Base-by-base conservation (phyloP, 1,140 invertebrate genomes). In the Leptinotarsa lineolata region DNA sequence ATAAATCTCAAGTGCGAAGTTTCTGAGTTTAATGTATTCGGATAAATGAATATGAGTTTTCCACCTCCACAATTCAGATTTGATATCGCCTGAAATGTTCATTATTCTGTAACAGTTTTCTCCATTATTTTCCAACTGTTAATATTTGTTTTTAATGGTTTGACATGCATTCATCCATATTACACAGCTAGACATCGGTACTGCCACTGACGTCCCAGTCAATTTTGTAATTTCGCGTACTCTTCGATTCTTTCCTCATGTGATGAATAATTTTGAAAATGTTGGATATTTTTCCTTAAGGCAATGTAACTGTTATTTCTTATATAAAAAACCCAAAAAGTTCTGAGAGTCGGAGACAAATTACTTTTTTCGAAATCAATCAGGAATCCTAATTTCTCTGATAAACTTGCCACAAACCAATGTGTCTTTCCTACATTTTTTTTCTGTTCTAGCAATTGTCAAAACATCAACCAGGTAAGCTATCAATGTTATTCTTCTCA, bases 311-410 rank as follows among this genome's bases (percentile, higher is more conserved):
- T 21, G 13, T 20, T 22, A 73, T 59, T 24, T 59, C 39, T 20
- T 46, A 68, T 60, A 60, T 54, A 73, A 18, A 5, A 6, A 15
- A 16, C 48, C 13, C 67, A 30, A 12, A 54, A 67, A 20, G 6
- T 68, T 16, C 13, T 13, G 0, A 66, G 30, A n/a, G 22, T 21
- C 6, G 71, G 72, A 18, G 1, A 21, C 16, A 68, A 13, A 13
- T 16, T 16, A 48, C 73, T 74, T 70, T 71, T 74, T 6, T 39
- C 64, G 6, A n/a, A n/a, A 71, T 71, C 58, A 21, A 74, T 67
- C 5, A 71, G 48, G 67, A 73, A 73, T 21, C 16, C 68, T 11
- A 39, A 39, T 39, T 39, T 30, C 6, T 30, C 30, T 30, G 11
- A 30, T 30, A 8, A 30, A 30, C 30, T 30, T 11, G 8, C 30